phyloP scores from a whole-genome alignment of 2,888 invertebrate species.

The Arrhopalites spinosus region DNA sequence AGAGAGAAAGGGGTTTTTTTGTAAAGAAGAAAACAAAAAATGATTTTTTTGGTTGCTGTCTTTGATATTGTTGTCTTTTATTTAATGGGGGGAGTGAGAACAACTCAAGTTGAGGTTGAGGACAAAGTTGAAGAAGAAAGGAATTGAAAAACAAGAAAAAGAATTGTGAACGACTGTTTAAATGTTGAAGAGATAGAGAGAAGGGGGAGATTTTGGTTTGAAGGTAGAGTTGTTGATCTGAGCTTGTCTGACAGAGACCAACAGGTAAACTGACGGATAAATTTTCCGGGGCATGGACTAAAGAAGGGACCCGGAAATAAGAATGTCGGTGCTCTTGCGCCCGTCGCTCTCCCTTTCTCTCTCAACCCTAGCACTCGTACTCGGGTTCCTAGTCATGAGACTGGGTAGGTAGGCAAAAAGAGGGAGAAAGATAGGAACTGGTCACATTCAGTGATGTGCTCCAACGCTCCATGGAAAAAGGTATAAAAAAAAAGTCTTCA shows the following conservation, averaged over 20 bases:
- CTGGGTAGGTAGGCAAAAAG: neutral
- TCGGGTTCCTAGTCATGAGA: neutral
- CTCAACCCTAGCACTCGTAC: neutral
- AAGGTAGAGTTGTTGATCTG: neutral
- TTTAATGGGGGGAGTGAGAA: too few relatives aligned
- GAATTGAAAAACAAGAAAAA: neutral
- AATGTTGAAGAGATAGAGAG: neutral
- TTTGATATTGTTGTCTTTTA: too few relatives aligned
- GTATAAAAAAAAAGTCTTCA: constrained; percentile 21
- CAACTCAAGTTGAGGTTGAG: too few relatives aligned
- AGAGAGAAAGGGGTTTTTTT: neutral
- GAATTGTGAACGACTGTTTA: neutral
- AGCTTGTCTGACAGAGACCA: constrained; percentile 32
- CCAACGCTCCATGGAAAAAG: constrained; percentile 33
- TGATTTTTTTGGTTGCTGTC: too few relatives aligned
- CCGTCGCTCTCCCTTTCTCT: neutral
- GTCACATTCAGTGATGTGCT: constrained; percentile 39
- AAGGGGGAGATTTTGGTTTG: neutral
- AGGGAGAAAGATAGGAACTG: constrained; percentile 14
- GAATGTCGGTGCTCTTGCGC: constrained; percentile 43
- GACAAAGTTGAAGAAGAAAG: neutral
- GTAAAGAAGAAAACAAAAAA: neutral
- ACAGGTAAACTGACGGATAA: constrained; percentile 38
- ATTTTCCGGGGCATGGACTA: constrained; percentile 37
- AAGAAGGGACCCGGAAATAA: constrained; percentile 43